phyloP scores from a whole-genome alignment of 2,797 vertebrate genomes.

The Danio aesculapii region DNA sequence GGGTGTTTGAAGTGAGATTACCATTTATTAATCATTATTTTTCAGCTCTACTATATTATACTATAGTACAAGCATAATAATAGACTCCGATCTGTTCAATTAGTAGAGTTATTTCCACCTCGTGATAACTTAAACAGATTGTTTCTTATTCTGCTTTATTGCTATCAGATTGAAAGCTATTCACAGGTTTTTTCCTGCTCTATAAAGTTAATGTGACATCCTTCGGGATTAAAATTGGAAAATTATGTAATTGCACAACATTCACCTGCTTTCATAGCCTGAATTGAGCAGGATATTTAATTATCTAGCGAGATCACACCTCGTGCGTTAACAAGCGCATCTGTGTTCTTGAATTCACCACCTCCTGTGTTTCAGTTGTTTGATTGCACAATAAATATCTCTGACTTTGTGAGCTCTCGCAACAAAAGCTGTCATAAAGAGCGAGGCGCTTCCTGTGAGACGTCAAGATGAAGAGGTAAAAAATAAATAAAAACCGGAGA shows the following conservation, averaged over 20 bases:
- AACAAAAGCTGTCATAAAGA: slow-evolving; percentile 29
- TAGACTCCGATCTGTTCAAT: too few relatives aligned
- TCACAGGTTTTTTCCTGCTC: background rate
- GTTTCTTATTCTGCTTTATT: background rate
- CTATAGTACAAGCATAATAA: too few relatives aligned
- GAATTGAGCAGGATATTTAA: background rate
- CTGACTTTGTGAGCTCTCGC: slow-evolving; percentile 27
- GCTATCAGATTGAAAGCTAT: background rate
- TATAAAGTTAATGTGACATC: background rate
- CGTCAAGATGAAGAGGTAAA: background rate
- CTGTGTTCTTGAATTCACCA: slow-evolving; percentile 21
- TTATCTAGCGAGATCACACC: slow-evolving; percentile 17
- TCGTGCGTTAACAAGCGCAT: slow-evolving; percentile 23
- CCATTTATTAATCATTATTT: too few relatives aligned
- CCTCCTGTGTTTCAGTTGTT: slow-evolving; percentile 29
- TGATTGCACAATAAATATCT: slow-evolving; percentile 35
- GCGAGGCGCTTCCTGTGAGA: slow-evolving; percentile 17
- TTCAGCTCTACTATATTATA: too few relatives aligned
- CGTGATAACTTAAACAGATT: background rate
- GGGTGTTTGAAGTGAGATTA: too few relatives aligned
- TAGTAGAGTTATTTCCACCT: too few relatives aligned
- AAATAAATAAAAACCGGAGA: background rate
- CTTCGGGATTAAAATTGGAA: background rate
- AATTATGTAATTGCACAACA: background rate
- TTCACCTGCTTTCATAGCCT: slow-evolving; percentile 3